phyloP scores from a whole-genome alignment of 2,888 invertebrate species.

The Chesias legatella region DNA sequence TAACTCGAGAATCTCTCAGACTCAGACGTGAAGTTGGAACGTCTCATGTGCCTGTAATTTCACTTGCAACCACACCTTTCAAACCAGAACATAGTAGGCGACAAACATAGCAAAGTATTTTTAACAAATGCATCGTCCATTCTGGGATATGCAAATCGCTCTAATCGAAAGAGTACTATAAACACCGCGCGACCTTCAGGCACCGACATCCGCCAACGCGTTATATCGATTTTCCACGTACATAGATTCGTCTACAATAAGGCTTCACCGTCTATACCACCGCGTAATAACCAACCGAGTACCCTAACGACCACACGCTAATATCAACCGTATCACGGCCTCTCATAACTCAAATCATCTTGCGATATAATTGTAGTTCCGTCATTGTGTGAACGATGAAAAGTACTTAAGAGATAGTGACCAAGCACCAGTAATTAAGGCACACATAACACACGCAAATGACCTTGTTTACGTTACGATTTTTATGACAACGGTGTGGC shows the following conservation, averaged over 20 bases:
- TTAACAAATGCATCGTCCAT: conserved; percentile 2
- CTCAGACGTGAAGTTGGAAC: too few species aligned
- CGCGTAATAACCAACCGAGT: conserved; percentile 37
- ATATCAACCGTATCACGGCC: conserved; percentile 32
- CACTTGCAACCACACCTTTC: too few species aligned
- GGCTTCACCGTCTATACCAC: conserved; percentile 61
- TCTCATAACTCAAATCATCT: conserved; percentile 26
- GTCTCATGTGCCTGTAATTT: too few species aligned
- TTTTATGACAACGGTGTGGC: conserved; percentile 23
- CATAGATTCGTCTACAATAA: conserved; percentile 66
- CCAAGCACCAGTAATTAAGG: conserved; percentile 53
- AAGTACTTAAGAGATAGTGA: conserved; percentile 38
- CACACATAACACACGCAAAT: conserved; percentile 10
- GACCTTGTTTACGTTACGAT: conserved; percentile 57
- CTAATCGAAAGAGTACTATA: conserved; percentile 39
- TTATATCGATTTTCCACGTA: conserved; percentile 70
- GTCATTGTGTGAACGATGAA: conserved; percentile 20
- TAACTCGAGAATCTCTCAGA: too few species aligned
- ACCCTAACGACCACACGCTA: conserved; percentile 26
- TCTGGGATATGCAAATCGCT: conserved; percentile 29
- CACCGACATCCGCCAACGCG: conserved; percentile 61
- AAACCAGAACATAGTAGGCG: too few species aligned
- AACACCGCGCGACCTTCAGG: conserved; percentile 58
- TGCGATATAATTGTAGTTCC: conserved; percentile 19
- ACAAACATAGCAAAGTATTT: too few species aligned